phyloP scores from a whole-genome alignment of 1,140 invertebrate genomes.

The Tetranychus urticae region DNA sequence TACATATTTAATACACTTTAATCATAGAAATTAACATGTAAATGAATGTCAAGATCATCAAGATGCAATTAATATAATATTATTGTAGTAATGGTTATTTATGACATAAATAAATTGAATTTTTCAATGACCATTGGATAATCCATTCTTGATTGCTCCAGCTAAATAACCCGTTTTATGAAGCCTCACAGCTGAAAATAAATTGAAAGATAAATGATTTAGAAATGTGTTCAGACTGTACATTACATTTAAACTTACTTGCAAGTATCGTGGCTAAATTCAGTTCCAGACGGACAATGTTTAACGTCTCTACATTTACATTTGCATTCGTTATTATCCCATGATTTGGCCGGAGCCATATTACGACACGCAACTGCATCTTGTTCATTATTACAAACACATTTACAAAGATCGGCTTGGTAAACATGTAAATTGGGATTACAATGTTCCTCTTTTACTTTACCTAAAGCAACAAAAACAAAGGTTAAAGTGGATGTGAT shows the following conservation, averaged over 20 bases:
- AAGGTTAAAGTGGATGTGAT: background rate
- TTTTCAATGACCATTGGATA: no score
- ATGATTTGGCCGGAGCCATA: background rate
- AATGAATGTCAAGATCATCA: no score
- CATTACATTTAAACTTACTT: background rate
- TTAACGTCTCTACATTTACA: background rate
- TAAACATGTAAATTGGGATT: background rate
- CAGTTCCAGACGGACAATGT: conserved; percentile 1
- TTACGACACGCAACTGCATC: background rate
- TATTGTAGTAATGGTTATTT: no score
- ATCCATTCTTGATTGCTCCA: no score
- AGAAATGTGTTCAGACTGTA: background rate
- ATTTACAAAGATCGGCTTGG: background rate
- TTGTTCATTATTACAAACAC: background rate
- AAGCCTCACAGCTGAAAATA: no score
- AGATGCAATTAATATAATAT: no score
- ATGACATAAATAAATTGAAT: no score
- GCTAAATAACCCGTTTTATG: no score
- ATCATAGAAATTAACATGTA: no score
- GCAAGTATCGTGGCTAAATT: background rate
- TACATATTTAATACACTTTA: no score
- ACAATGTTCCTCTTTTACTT: background rate
- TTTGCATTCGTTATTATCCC: background rate
- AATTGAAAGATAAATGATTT: no score
- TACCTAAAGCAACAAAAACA: background rate